Evolutionary conservation across 2,797 vertebrate species (phyloP), one percentile per base, ranked within the genome.

Genomic region (Dromococcyx pavoninus): DNA sequence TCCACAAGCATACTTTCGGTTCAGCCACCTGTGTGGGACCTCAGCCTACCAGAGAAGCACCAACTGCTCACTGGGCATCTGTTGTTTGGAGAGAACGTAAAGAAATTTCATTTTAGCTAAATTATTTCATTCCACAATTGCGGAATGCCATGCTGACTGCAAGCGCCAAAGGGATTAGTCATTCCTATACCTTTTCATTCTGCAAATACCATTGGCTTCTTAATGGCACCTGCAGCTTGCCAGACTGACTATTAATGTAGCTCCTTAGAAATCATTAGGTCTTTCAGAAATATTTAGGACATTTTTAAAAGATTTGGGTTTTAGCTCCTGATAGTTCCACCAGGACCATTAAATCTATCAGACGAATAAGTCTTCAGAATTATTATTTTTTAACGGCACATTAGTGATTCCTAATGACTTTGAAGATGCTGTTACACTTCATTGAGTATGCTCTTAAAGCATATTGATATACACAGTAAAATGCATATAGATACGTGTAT

Each of bases 291-390:
- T 69, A 81, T 39, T 86, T 54, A 91, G 44, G 67, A 83, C 46
- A 57, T 82, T 90, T 88, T 44, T 13, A 90, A 95, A 89, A 81
- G 73, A 84, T 87, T 91, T 79, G 70, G 95, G 94, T 86, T 96
- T 96, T 92, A 89, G 82, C 57, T 89, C 84, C 75, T 95, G 92
- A 94, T 69, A n/a, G 86, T 71, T 94, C 96, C 94, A 94, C 69
- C 60, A 95, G 94, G 96, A 72, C 78, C 51, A 93, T 95, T 97
- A 95, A 95, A 97, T 88, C 78, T 86, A 97, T 9, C 30, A 67
- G 51, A 95, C 95, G 97, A 97, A 91, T 41, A 96, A 88, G 80
- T 64, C 91, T 97, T 95, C 74, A 73, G 75, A 94, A 94, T 91
- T 86, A 86, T 58, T 75, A 74, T 94, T 93, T 92, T 94, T 95